phyloP scores from a whole-genome alignment of 2,797 vertebrate species.

The Apogon talboti region DNA sequence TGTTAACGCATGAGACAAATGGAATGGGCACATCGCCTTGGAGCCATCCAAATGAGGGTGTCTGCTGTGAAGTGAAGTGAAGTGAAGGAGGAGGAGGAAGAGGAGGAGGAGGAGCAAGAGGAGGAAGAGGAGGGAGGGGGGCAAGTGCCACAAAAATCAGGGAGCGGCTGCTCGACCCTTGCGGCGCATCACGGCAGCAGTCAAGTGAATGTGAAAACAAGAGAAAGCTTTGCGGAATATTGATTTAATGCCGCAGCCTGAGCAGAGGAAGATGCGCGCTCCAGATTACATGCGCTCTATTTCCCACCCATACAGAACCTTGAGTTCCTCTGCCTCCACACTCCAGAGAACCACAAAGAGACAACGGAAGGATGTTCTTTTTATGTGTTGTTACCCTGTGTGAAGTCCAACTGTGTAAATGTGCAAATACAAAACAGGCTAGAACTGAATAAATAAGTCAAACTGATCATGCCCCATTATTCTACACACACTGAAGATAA shows the following conservation, averaged over 20 bases:
- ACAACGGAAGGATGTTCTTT: constrained; percentile 54
- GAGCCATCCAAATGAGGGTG: constrained; percentile 78
- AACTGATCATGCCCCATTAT: constrained; percentile 38
- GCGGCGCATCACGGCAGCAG: constrained; percentile 89
- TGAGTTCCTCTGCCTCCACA: constrained; percentile 86
- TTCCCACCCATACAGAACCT: constrained; percentile 86
- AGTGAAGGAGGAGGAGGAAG: constrained; percentile 55
- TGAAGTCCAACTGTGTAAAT: constrained; percentile 56
- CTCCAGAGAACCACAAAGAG: constrained; percentile 61
- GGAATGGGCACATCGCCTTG: constrained; percentile 71
- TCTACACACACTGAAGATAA: constrained; percentile 19
- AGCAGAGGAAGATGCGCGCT: constrained; percentile 88
- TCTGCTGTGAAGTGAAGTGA: constrained; percentile 70
- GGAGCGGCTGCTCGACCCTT: constrained; percentile 85
- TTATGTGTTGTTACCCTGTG: constrained; percentile 56
- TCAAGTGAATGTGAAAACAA: constrained; percentile 92
- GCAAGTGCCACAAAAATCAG: constrained; percentile 84
- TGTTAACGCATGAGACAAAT: constrained; percentile 73
- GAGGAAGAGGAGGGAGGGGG: constrained; percentile 37
- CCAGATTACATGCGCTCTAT: constrained; percentile 93
- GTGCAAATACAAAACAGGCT: constrained; percentile 29
- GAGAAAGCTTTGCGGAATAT: constrained; percentile 92
- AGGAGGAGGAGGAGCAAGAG: too few species aligned
- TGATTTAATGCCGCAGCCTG: constrained; percentile 93
- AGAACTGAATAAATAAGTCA: constrained; percentile 47